These are phyloP conservation scores for Luffia ferchaultella DNA, from an alignment of 2,888 invertebrate species.

Conservation along the genomic window DNA sequence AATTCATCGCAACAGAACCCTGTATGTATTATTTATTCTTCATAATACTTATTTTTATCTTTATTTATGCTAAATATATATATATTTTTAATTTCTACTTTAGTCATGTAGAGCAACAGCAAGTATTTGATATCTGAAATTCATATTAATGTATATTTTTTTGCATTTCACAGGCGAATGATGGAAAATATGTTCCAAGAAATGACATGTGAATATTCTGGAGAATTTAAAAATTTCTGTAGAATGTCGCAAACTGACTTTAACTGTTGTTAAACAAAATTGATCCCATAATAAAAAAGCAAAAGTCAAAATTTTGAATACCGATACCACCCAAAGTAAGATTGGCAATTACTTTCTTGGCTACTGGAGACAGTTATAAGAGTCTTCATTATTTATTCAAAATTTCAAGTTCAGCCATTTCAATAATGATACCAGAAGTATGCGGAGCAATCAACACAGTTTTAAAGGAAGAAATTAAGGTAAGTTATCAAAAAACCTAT, in stretches of 20 bases:
- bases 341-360: neutral
- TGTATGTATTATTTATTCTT: conserved; percentile 8
- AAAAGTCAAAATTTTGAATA: neutral
- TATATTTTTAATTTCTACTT: neutral
- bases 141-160: conserved; percentile 6
- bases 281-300: neutral
- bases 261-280: neutral
- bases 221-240: neutral
- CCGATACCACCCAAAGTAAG: neutral
- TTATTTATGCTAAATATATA: neutral
- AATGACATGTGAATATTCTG: conserved; percentile 5
- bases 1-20: conserved; percentile 11
- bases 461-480: neutral
- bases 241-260: neutral
- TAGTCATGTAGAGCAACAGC: neutral
- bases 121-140: neutral
- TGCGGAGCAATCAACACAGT: neutral
- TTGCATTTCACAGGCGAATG: conserved; percentile 10
- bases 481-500: too few species aligned
- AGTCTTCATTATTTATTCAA: neutral
- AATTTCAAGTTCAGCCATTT: neutral
- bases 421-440: neutral
- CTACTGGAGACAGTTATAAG: neutral
- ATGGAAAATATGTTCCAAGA: conserved; percentile 8
- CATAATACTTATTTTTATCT: neutral